Conservation (phyloP, 92 coral and sea anemone species). For the Palythoa grandiflora region DNA sequence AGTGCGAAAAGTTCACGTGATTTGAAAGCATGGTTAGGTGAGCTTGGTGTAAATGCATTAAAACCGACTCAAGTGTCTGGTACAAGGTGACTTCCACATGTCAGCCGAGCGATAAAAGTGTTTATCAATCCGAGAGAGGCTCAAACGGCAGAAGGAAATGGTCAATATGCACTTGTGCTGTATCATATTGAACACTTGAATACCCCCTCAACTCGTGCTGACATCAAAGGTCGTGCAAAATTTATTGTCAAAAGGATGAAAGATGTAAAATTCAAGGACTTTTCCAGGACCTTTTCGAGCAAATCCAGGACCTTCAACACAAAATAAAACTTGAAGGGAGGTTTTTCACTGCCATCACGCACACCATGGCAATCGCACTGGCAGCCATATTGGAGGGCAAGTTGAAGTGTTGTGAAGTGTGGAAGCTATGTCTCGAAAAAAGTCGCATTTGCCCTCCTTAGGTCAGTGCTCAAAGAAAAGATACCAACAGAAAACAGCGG, state of each 20-base stretch:
- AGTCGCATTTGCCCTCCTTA: no score
- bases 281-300: no score
- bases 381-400: no score
- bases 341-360: no score
- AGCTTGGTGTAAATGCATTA: conserved; percentile 50
- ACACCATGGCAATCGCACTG: no score
- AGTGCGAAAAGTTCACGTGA: conserved; percentile 46
- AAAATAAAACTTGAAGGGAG: no score
- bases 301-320: neutral
- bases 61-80: conserved; percentile 56
- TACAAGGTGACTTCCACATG: conserved; percentile 55
- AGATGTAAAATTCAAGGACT: no score
- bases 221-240: conserved; percentile 53
- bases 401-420: no score
- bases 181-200: conserved; percentile 56
- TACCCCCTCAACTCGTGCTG: conserved; percentile 51
- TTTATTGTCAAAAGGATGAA: conserved; percentile 40
- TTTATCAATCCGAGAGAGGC: conserved; percentile 10
- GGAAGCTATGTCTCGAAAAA: no score
- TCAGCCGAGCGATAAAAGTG: neutral
- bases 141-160: conserved; percentile 10
- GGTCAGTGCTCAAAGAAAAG: no score
- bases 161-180: conserved; percentile 58
- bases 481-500: no score
- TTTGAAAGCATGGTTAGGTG: conserved; percentile 23